These are phyloP conservation scores for Aegypius monachus DNA, from an alignment of 2,113 vertebrate species.

Conservation along the genomic window DNA sequence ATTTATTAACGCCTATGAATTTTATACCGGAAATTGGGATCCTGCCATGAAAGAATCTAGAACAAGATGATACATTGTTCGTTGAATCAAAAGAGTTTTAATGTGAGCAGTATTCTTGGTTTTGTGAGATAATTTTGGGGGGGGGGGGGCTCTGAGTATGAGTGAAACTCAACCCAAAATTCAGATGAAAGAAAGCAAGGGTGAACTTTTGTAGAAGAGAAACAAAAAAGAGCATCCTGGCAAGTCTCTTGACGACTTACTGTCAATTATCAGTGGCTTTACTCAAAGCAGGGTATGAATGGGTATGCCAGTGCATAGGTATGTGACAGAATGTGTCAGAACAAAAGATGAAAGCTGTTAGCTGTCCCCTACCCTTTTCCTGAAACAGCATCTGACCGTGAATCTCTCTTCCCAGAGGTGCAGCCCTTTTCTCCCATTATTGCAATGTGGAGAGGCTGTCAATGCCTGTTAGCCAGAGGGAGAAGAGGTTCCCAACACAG, in stretches of 20 bases:
- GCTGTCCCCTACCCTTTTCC: background rate
- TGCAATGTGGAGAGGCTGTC: background rate
- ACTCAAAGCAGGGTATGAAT: background rate
- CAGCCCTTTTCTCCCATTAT: background rate
- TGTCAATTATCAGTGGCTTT: background rate
- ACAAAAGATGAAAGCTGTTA: background rate
- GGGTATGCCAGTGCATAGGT: background rate
- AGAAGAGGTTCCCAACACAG: background rate
- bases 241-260: background rate
- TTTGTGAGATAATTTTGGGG: background rate
- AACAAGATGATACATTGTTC: background rate
- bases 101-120: background rate
- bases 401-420: background rate
- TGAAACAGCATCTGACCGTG: background rate
- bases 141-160: background rate
- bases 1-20: slow-evolving; percentile 19
- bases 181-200: background rate
- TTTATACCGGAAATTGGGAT: background rate
- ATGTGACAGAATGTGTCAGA: background rate
- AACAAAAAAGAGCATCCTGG: background rate
- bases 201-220: background rate
- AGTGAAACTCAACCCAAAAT: background rate
- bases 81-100: background rate
- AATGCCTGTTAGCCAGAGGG: background rate
- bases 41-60: background rate